Conservation (phyloP, 2,113 vertebrate species). For the Athene cunicularia region DNA sequence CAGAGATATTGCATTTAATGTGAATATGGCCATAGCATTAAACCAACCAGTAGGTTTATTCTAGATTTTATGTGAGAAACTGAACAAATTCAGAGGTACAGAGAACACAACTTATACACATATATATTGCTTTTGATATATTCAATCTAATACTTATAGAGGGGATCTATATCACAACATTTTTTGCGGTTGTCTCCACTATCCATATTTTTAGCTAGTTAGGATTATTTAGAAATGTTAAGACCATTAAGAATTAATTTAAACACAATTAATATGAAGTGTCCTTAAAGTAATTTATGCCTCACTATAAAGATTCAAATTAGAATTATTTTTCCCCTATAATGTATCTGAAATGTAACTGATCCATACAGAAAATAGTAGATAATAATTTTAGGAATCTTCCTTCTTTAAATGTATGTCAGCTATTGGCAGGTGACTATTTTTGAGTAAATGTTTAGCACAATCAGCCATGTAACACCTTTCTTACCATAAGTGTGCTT, state of each 20-base stretch:
- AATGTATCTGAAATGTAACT: not conserved
- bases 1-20: not conserved
- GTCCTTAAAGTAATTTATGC: not conserved
- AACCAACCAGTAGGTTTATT: not conserved
- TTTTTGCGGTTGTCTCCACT: not conserved
- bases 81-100: not conserved
- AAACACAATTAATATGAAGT: not conserved
- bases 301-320: not conserved
- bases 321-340: not conserved
- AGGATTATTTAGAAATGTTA: not conserved
- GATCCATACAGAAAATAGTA: not conserved
- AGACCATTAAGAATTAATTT: not conserved
- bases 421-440: not conserved
- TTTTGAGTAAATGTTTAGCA: not conserved
- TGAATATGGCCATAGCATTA: not conserved
- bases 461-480: not conserved
- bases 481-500: not conserved
- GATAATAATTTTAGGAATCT: not conserved
- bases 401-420: not conserved
- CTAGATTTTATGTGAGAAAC: not conserved
- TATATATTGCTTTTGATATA: not conserved
- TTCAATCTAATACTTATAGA: not conserved
- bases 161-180: not conserved
- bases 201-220: not conserved
- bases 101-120: not conserved